Conservation (phyloP, 2,888 invertebrate species). For the Lasiommata megera region DNA sequence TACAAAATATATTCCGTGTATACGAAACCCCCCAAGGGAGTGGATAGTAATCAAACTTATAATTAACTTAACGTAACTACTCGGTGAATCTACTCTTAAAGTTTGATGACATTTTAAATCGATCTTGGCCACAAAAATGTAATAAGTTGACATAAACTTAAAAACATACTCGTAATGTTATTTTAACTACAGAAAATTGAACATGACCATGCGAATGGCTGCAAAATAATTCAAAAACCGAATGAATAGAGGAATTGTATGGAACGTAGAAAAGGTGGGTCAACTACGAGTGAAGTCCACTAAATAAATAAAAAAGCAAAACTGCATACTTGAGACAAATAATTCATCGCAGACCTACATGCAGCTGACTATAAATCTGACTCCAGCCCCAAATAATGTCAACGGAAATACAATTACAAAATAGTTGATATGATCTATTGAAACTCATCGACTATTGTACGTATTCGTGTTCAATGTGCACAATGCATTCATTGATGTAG, state of each 20-base stretch:
- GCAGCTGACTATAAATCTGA: constrained; percentile 59
- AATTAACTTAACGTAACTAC: constrained; percentile 10
- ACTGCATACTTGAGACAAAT: too few species aligned
- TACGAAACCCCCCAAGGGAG: constrained; percentile 3
- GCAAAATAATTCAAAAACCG: too few species aligned
- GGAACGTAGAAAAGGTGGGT: too few species aligned
- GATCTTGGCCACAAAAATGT: background rate
- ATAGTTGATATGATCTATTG: constrained; percentile 53
- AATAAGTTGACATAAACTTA: background rate
- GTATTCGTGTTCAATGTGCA: constrained; percentile 32
- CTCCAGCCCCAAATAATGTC: constrained; percentile 59
- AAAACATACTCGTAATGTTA: background rate
- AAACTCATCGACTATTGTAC: constrained; percentile 36
- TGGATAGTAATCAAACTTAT: constrained; percentile 9
- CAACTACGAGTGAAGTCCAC: too few species aligned
- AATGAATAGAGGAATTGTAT: too few species aligned
- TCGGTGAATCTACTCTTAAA: background rate
- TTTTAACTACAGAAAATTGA: too few species aligned
- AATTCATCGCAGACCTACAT: constrained; percentile 30
- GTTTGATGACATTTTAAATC: constrained; percentile 4
- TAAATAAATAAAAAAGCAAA: too few species aligned
- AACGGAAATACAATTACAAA: constrained; percentile 57
- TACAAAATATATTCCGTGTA: constrained; percentile 9
- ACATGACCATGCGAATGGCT: too few species aligned
- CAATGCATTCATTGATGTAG: constrained; percentile 56